phyloP scores from a whole-genome alignment of 2,888 invertebrate species.

The Pyrocoelia pectoralis region DNA sequence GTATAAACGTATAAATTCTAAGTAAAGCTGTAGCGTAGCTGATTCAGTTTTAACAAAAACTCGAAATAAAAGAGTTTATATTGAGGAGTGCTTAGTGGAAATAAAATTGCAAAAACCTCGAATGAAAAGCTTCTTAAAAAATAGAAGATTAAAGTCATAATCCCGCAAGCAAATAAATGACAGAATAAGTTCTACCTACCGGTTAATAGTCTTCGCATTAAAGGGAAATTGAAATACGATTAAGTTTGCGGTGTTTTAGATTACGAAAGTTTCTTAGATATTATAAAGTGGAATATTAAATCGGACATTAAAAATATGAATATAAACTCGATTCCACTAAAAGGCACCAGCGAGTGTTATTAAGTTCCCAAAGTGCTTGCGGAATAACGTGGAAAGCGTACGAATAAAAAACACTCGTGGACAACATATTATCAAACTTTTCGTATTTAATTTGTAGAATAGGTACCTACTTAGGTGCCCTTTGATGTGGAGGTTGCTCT shows the following conservation, averaged over 20 bases:
- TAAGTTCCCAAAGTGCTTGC: constrained; percentile 21
- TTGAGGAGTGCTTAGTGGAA: no score
- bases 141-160: no score
- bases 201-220: neutral
- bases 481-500: no score
- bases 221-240: constrained; percentile 27
- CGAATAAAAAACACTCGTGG: constrained; percentile 14
- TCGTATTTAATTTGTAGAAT: neutral
- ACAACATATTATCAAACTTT: neutral
- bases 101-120: no score
- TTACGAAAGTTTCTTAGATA: constrained; percentile 25
- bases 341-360: constrained; percentile 29
- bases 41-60: no score
- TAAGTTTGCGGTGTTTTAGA: constrained; percentile 27
- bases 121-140: no score
- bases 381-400: constrained; percentile 16
- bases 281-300: constrained; percentile 28
- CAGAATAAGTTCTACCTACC: neutral
- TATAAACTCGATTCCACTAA: constrained; percentile 23
- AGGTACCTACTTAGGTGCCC: no score
- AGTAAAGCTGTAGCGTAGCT: no score
- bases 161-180: no score
- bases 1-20: no score
- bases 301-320: constrained; percentile 29
- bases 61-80: no score